Evolutionary conservation across 2,888 invertebrate genomes (phyloP).

Genomic region (Lumbricus terrestris): DNA sequence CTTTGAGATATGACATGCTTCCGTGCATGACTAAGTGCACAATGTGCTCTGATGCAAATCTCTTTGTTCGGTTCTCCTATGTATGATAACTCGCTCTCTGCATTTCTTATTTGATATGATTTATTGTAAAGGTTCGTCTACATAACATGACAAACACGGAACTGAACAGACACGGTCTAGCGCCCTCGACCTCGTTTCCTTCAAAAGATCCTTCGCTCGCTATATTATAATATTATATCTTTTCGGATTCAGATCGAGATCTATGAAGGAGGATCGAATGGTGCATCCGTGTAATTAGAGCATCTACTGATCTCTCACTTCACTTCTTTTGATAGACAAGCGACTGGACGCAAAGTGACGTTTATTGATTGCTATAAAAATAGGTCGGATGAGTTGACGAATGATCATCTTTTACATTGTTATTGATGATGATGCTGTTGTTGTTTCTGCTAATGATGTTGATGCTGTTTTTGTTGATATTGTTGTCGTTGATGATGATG

Average conservation of each 20-base stretch:
- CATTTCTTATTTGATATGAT: too few relatives aligned
- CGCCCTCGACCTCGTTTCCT: too few relatives aligned
- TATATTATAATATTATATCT: too few relatives aligned
- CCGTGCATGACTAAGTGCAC: neutral
- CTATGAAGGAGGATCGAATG: neutral
- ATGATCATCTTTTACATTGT: neutral
- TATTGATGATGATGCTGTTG: too few relatives aligned
- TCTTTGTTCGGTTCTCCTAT: too few relatives aligned
- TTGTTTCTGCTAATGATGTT: conserved; percentile 13
- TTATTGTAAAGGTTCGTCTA: too few relatives aligned
- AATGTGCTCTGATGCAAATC: too few relatives aligned
- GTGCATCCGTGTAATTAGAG: neutral
- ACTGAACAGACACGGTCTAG: too few relatives aligned
- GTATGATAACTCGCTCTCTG: too few relatives aligned
- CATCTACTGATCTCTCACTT: neutral
- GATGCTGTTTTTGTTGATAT: neutral
- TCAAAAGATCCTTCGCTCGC: too few relatives aligned
- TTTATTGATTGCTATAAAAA: neutral
- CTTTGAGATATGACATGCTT: neutral
- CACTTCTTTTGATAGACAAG: neutral
- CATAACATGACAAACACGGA: too few relatives aligned
- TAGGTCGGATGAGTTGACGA: neutral
- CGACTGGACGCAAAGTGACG: neutral
- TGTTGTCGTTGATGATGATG: conserved; percentile 10
- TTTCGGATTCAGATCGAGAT: neutral